Evolutionary conservation across 2,113 vertebrate species (phyloP).

Genomic region (Tretioscincus oriximinensis): DNA sequence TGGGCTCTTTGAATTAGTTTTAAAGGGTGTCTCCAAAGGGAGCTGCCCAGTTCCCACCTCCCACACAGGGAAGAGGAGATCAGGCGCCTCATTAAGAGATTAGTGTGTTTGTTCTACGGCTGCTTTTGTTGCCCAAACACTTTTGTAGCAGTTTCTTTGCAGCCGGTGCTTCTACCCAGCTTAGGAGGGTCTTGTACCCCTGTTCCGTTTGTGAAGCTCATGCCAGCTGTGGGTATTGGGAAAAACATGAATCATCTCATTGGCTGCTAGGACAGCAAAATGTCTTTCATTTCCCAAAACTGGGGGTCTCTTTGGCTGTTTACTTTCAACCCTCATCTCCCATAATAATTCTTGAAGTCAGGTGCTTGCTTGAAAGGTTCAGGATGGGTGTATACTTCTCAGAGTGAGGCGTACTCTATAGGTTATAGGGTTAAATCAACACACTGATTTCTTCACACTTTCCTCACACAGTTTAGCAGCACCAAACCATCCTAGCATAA

Average conservation of each 20-base stretch:
- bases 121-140: slow-evolving; percentile 89
- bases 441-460: too few relatives aligned
- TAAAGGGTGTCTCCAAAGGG: slow-evolving; percentile 72
- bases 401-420: background rate
- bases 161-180: slow-evolving; percentile 74
- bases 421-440: too few relatives aligned
- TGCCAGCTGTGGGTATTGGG: background rate
- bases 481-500: too few relatives aligned
- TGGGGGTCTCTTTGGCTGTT: background rate
- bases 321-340: too few relatives aligned
- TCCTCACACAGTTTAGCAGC: too few relatives aligned
- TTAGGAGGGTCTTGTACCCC: slow-evolving; percentile 24
- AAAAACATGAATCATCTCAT: background rate
- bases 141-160: slow-evolving; percentile 85
- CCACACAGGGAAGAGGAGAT: slow-evolving; percentile 81
- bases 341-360: background rate
- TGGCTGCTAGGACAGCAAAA: background rate
- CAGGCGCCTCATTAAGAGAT: slow-evolving; percentile 93
- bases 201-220: slow-evolving; percentile 2
- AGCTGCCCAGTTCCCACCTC: slow-evolving; percentile 70
- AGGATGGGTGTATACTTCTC: background rate
- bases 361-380: background rate
- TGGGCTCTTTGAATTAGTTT: slow-evolving; percentile 80
- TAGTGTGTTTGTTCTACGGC: slow-evolving; percentile 88
- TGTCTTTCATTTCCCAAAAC: too few relatives aligned